A percentile compares a stretch with the other conserved stretches of the same genome.
Evolutionary conservation across 1,140 invertebrate genomes (phyloP).

Genomic region (Eufriesea mexicana): DNA sequence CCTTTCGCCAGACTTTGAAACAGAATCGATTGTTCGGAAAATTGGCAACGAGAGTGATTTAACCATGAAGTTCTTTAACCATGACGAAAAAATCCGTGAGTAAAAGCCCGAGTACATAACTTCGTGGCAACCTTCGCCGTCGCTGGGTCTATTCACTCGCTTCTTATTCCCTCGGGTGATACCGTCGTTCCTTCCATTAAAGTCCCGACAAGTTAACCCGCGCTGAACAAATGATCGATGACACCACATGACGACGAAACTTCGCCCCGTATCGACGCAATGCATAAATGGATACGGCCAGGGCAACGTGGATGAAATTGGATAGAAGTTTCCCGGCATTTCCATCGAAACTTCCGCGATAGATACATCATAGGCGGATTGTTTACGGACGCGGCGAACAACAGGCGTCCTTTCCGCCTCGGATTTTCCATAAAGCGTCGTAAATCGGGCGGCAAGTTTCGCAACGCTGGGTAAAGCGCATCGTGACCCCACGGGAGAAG

Average conservation of each 20-base stretch:
- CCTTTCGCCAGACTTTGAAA: too few relatives aligned
- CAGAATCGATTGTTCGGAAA: too few relatives aligned
- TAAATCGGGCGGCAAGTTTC: constrained; percentile 28
- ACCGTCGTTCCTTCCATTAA: not conserved
- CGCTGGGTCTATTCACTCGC: not conserved
- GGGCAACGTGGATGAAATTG: constrained; percentile 27
- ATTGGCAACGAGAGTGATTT: too few relatives aligned
- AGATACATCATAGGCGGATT: constrained; percentile 52
- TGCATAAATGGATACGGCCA: constrained; percentile 29
- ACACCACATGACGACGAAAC: not conserved
- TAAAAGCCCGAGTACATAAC: not conserved
- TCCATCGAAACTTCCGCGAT: constrained; percentile 59
- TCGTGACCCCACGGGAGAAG: constrained; percentile 5
- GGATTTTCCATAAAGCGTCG: constrained; percentile 35
- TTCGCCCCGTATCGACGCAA: not conserved
- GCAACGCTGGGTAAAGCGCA: not conserved
- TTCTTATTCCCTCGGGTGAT: not conserved
- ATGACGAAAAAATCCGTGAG: too few relatives aligned
- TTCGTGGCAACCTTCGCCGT: not conserved
- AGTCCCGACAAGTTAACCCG: constrained; percentile 14
- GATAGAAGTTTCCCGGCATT: constrained; percentile 55
- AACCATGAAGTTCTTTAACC: not conserved
- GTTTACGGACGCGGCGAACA: constrained; percentile 31
- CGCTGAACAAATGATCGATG: constrained; percentile 35
- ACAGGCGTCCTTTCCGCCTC: not conserved